Evolutionary conservation across 2,888 invertebrate genomes (phyloP), one percentile per base, ranked within the genome.

Genomic region (Noctua pronuba): DNA sequence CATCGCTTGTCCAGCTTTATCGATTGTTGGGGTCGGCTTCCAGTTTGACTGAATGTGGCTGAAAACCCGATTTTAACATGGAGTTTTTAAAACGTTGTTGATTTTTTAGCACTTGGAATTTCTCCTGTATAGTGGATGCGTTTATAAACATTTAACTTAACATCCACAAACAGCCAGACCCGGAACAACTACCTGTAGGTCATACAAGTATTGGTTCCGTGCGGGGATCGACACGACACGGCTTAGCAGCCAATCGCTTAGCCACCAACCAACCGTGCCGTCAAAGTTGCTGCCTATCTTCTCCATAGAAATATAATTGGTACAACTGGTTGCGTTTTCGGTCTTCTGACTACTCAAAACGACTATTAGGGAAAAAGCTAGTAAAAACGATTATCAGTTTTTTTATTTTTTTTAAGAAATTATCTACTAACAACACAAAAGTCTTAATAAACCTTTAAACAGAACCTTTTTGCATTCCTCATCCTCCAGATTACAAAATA

Each of bases 1-100:
- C 0, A 11, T 52, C 4, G 1, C 11, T 4, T 11, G n/a, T 11
- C 0, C n/a, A 24, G 5, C n/a, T 55, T n/a, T 13, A 28, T 28
- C 24, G n/a, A 52, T 55, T 55, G n/a, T n/a, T n/a, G 55, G n/a
- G 5, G n/a, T 4, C n/a, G 55, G n/a, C 13, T n/a, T 55, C 1
- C 1, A 55, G n/a, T 55, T n/a, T n/a, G 13, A 55, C 4, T 55
- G 1, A 5, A 52, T 52, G 24, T 4, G 0, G 24, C 52, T 24
- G 4, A 52, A 10, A n/a, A 49, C 21, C 49, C 49, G 21, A 21
- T 21, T 21, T 49, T 44, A 16, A 44, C 16, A 44, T 13, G 13
- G 13, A 41, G 41, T 41, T 41, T 41, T 41, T 41, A 10, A 41
- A 41, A 10, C 41, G 41, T 41, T 41, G 41, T 8, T n/a, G n/a